Evolutionary conservation across 2,888 invertebrate genomes (phyloP).

Genomic region (Cyaniris semiargus): DNA sequence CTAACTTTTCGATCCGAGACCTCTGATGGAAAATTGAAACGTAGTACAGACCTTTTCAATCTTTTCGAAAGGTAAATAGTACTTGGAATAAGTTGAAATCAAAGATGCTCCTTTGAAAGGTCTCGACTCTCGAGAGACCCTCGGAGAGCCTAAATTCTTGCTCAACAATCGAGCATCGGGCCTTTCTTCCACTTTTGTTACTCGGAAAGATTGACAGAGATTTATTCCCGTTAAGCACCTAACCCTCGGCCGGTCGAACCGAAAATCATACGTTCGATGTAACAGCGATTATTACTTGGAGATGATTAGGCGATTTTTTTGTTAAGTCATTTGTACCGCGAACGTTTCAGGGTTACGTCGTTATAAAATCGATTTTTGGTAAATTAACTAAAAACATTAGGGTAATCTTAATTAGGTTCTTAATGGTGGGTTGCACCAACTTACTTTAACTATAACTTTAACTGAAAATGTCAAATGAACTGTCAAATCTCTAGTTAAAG

Average conservation of each 20-base stretch:
- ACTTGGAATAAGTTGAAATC: conserved; percentile 13
- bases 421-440: too few species aligned
- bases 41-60: neutral
- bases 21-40: neutral
- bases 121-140: neutral
- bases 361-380: conserved; percentile 12
- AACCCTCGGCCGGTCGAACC: neutral
- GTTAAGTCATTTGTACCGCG: conserved; percentile 27
- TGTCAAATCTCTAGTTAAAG: too few species aligned
- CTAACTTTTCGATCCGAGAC: neutral
- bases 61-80: conserved; percentile 3
- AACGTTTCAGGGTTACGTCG: conserved; percentile 23
- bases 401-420: neutral
- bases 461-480: too few species aligned
- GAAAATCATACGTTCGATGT: conserved; percentile 52
- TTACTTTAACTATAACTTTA: too few species aligned
- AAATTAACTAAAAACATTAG: neutral
- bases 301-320: conserved; percentile 54
- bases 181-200: conserved; percentile 27
- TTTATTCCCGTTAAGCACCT: conserved; percentile 28
- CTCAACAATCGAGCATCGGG: neutral
- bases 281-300: conserved; percentile 53
- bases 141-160: conserved; percentile 1
- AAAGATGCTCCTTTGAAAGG: conserved; percentile 7
- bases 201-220: conserved; percentile 21